These are phyloP conservation scores for Drosophila mauritiana DNA, from an alignment of 1,140 invertebrate species.

Conservation along the genomic window DNA sequence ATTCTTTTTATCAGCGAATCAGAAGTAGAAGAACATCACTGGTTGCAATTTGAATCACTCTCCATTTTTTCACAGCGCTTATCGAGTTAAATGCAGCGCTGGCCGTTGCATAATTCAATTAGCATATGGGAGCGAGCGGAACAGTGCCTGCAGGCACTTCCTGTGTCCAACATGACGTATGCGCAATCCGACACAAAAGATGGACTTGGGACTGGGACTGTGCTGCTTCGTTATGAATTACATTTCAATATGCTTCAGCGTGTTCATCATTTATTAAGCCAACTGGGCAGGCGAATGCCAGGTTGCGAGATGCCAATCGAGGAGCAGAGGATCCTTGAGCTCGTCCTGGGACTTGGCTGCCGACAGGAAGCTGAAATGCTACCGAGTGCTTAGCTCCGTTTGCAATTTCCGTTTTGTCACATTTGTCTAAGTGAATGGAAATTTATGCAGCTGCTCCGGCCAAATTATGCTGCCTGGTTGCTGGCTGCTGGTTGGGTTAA, in stretches of 20 bases:
- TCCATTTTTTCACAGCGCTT: background rate
- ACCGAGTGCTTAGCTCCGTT: slow-evolving; percentile 60
- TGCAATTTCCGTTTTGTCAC: slow-evolving; percentile 81
- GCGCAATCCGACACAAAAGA: slow-evolving; percentile 16
- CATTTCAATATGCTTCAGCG: slow-evolving; percentile 80
- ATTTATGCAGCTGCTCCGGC: slow-evolving; percentile 64
- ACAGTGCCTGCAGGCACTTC: slow-evolving; percentile 24
- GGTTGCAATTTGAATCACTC: slow-evolving; percentile 2
- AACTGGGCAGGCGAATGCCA: slow-evolving; percentile 26
- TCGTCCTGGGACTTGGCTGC: slow-evolving; percentile 35
- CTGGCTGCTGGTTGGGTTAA: slow-evolving; percentile 45
- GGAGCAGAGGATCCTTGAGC: slow-evolving; percentile 47
- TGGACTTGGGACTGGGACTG: background rate
- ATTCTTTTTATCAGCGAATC: too few species aligned
- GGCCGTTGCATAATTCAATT: slow-evolving; percentile 56
- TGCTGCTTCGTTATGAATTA: slow-evolving; percentile 74
- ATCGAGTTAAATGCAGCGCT: slow-evolving; percentile 44
- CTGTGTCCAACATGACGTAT: slow-evolving; percentile 49
- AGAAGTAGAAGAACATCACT: background rate
- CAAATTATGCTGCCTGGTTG: background rate
- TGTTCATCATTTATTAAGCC: slow-evolving; percentile 78
- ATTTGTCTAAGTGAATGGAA: slow-evolving; percentile 82
- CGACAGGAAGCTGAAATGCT: slow-evolving; percentile 63
- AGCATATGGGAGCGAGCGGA: slow-evolving; percentile 23
- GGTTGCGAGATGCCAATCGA: slow-evolving; percentile 54